phyloP scores from a whole-genome alignment of 2,797 vertebrate genomes.

The Poecilia wingei region DNA sequence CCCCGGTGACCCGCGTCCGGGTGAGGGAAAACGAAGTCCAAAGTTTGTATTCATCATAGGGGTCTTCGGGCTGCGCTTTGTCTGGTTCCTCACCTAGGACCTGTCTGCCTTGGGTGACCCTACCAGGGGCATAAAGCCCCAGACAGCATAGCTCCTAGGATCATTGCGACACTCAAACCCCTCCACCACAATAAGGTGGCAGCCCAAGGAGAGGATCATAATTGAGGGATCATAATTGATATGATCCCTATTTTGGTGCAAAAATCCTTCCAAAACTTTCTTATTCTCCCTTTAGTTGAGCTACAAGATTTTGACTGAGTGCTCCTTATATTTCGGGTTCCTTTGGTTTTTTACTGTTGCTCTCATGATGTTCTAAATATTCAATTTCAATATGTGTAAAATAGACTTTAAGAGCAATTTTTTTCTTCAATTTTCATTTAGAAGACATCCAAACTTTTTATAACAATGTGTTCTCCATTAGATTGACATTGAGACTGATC shows the following conservation, averaged over 20 bases:
- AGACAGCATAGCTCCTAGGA: too few species aligned
- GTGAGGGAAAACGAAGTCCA: too few species aligned
- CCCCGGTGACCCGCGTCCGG: too few species aligned
- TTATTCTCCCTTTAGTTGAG: neutral
- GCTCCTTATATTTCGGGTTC: neutral
- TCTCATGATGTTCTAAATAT: neutral
- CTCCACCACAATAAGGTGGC: too few species aligned
- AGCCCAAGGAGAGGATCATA: too few species aligned
- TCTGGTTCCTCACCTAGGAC: too few species aligned
- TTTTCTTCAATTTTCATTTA: neutral
- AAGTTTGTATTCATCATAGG: too few species aligned
- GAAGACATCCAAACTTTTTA: neutral
- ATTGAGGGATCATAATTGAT: neutral
- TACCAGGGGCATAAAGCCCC: too few species aligned
- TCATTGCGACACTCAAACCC: too few species aligned
- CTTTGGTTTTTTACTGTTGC: neutral
- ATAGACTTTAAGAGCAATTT: neutral
- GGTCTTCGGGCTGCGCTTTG: too few species aligned
- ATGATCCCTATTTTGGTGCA: neutral
- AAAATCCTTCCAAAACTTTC: neutral
- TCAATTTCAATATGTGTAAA: neutral
- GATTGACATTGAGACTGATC: neutral
- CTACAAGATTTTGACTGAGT: neutral
- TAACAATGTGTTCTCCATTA: neutral
- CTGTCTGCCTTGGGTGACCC: too few species aligned